Evolutionary conservation across 2,888 invertebrate species (phyloP).

Genomic region (Cephus pulcher): DNA sequence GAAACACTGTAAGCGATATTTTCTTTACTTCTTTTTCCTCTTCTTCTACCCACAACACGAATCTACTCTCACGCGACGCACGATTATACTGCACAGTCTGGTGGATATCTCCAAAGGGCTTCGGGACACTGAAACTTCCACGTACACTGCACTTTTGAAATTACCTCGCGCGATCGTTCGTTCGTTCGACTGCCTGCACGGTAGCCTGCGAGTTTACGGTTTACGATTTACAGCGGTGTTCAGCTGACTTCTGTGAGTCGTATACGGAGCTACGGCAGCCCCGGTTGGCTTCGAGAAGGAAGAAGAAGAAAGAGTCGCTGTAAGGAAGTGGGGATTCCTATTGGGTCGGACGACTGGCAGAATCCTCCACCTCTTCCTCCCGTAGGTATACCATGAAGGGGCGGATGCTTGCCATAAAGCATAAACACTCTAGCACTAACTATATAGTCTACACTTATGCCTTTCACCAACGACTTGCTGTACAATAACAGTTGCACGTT

Average conservation of each 20-base stretch:
- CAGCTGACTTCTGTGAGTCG: slow-evolving; percentile 10
- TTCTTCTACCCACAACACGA: background rate
- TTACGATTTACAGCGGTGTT: slow-evolving; percentile 8
- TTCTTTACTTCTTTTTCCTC: background rate
- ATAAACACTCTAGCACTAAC: slow-evolving; percentile 1
- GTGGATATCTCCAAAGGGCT: background rate
- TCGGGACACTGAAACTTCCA: background rate
- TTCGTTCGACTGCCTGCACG: background rate
- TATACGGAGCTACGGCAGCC: slow-evolving; percentile 2
- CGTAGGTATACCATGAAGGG: background rate
- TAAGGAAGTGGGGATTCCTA: background rate
- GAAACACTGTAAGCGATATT: background rate
- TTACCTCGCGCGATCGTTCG: background rate
- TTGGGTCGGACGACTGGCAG: slow-evolving; percentile 5
- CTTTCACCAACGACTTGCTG: background rate
- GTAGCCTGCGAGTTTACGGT: background rate
- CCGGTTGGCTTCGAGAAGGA: slow-evolving; percentile 6
- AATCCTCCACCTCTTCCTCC: background rate
- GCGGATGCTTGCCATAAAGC: background rate
- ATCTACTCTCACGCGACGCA: background rate
- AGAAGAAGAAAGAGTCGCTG: slow-evolving; percentile 5
- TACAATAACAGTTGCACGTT: background rate
- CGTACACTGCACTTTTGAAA: background rate
- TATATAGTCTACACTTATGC: background rate
- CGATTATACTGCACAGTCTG: background rate